Base-by-base conservation (phyloP, 2,888 invertebrate genomes). In the Craniophora ligustri region DNA sequence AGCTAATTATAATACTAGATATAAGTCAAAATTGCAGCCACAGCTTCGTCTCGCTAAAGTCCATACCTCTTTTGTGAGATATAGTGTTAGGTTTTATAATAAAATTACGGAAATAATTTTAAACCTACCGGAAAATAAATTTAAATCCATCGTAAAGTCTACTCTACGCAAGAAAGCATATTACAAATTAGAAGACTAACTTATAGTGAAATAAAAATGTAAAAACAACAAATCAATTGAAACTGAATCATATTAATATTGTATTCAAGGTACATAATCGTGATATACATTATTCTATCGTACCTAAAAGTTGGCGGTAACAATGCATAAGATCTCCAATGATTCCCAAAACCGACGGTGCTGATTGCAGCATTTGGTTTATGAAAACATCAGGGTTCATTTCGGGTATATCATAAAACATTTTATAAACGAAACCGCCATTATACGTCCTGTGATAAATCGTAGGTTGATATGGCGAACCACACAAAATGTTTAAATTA, bases 401-500 rank as follows among this genome's bases (percentile, higher is more conserved):
- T 0, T 10, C 26, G 0, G 10, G 11, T 15, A 75, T 64, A 1
- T 60, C 53, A 10, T 35, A 42, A 6, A 74, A 45, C 1, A 81
- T 10, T 15, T 78, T 78, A 31, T 75, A 82, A 1, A 81, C 62
- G 46, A 84, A 78, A 0, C 79, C 81, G 1, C 73, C 84, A 38
- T 82, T 84, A 28, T 74, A 82, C 0, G 73, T 63, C 41, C 57
- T 76, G 13, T 68, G 69, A 36, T 79, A 82, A 3, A 55, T 34
- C 0, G 76, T 76, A 0, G 67, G 47, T 34, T 44, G 19, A 46
- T 63, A 82, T 0, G 78, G 64, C 2, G 42, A 50, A 0, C 82
- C 85, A 49, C 86, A 86, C 2, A 86, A 32, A 4, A 21, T 59
- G 31, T 86, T 86, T 42, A 86, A 67, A 51, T 75, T 44, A 62